Evolutionary conservation across 2,888 invertebrate species (phyloP).

Genomic region (Andrena praecox): DNA sequence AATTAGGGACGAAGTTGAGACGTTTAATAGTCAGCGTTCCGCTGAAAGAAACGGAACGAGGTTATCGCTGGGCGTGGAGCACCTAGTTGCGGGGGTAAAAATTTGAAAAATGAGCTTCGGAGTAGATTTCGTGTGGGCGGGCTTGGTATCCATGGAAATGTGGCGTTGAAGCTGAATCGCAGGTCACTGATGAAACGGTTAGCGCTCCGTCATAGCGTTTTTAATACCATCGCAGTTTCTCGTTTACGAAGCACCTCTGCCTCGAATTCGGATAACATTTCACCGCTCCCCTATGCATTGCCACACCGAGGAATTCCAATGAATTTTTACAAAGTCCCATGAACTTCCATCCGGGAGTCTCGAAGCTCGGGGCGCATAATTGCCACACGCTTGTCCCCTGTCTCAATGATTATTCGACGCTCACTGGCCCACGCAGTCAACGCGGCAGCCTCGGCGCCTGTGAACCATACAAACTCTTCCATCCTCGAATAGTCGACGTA

Average conservation of each 20-base stretch:
- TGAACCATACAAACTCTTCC: not conserved
- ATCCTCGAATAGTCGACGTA: not conserved
- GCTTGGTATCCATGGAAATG: not conserved
- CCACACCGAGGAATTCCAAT: not conserved
- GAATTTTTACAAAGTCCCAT: not conserved
- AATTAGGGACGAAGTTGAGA: slow-evolving; percentile 27
- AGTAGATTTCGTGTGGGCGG: not conserved
- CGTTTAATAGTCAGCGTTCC: slow-evolving; percentile 22
- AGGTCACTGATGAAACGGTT: not conserved
- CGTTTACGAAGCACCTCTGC: not conserved
- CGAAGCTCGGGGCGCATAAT: slow-evolving; percentile 2
- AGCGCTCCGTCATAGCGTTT: not conserved
- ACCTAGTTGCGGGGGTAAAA: not conserved
- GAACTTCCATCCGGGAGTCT: not conserved
- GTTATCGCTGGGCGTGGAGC: not conserved
- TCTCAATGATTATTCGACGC: slow-evolving; percentile 7
- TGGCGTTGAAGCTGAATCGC: not conserved
- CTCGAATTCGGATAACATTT: not conserved
- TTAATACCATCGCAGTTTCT: not conserved
- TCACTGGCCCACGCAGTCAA: slow-evolving; percentile 19
- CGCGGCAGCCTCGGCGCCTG: not conserved
- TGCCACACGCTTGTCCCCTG: slow-evolving; percentile 1
- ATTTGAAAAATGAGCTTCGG: not conserved
- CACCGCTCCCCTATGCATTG: not conserved
- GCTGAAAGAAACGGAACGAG: slow-evolving; percentile 1